phyloP scores from a whole-genome alignment of 2,888 invertebrate genomes.

The Clitarchus hookeri region DNA sequence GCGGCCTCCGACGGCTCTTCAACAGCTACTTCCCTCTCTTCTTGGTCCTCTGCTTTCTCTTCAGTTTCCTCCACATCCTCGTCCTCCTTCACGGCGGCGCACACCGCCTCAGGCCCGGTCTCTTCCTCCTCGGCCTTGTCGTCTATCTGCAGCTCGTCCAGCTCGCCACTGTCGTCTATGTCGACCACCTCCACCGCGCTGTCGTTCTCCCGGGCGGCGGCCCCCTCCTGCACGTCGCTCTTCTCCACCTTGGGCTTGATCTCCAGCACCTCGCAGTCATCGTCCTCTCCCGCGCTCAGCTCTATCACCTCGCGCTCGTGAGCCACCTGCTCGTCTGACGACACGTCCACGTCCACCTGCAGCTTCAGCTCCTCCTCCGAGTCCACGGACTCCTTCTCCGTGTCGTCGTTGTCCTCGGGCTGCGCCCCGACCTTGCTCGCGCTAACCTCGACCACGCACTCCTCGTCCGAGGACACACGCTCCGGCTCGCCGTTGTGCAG shows the following conservation, averaged over 20 bases:
- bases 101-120: neutral
- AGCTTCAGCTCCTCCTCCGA: neutral
- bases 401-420: neutral
- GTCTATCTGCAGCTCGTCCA: neutral
- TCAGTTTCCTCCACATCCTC: neutral
- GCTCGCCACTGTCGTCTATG: neutral
- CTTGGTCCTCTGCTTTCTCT: neutral
- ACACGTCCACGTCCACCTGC: neutral
- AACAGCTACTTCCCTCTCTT: neutral
- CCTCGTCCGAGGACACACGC: neutral
- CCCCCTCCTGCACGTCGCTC: neutral
- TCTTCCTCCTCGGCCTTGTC: neutral
- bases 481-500: neutral
- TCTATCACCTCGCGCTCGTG: neutral
- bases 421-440: neutral
- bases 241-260: neutral
- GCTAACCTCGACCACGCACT: neutral
- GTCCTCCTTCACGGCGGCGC: neutral
- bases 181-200: neutral
- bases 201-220: neutral
- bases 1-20: no score
- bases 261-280: neutral
- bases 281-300: neutral
- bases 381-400: neutral
- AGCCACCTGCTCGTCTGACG: neutral